Base-by-base conservation (phyloP, 2,113 vertebrate species). In the Mobula birostris region DNA sequence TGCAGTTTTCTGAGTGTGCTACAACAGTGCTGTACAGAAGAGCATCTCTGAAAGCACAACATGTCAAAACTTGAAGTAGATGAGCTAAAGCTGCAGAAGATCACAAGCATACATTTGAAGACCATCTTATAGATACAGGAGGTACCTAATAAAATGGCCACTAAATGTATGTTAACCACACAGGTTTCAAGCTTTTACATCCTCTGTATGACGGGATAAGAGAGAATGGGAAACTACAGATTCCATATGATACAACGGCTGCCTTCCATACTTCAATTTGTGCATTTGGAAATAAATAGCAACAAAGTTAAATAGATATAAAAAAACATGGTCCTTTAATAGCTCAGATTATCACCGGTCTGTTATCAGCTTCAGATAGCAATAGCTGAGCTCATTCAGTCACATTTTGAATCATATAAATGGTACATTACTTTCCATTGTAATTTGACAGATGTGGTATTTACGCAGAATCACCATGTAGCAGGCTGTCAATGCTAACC, bases 381-480 rank as follows among this genome's bases (percentile, higher is more conserved):
- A 90, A 66, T 90, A 32, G 29, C 29, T 66, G 29, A 90, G 32
- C 17, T 66, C 85, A 90, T 66, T 32, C 61, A n/a, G 85, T 66
- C 85, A 90, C 17, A 61, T 61, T 66, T 90, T 90, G 85, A 66
- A 66, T n/a, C 63, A 61, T 88, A 66, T 29, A 85, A 85, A 61
- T 85, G 21, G 82, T 85, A 61, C 56, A 61, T 88, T n/a, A 17
- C 29, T 19, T 66, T 32, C 27, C 85, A 88, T 32, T 68, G 85
- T 32, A 90, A 15, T 90, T 66, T 19, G 61, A 68, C 85, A 32
- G 15, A 90, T 32, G 85, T 66, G 61, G 29, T 66, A 90, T 90
- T 90, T 32, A 17, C 17, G 32, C n/a, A 32, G 15, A 90, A 90
- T 90, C 29, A 90, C 29, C 4, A 4, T 66, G 66, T 11, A 90